Evolutionary conservation across 2,888 invertebrate genomes (phyloP), one percentile per base, ranked within the genome.

Genomic region (Ditula angustiorana): DNA sequence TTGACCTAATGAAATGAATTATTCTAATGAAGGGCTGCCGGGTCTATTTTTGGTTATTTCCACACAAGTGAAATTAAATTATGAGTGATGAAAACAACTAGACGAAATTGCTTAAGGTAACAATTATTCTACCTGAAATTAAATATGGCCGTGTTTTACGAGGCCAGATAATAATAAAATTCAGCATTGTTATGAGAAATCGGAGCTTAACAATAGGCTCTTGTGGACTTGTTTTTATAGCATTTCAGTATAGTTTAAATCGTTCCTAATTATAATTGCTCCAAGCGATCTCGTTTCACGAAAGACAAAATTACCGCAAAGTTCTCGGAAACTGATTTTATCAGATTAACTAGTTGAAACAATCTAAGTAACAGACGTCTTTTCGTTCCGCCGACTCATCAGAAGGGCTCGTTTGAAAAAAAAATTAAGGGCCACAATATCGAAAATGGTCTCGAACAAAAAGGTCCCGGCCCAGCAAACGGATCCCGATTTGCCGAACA

Each of bases 1-100:
- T 75, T 71, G 75, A 79, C 76, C 78, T 86, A 86, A 88, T 86
- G 81, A 84, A 88, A 86, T 87, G 80, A 86, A 87, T 88, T 86
- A 87, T 88, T 87, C 82, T 87, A 87, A 87, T 86, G 83, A 86
- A 83, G 77, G 80, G 80, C 74, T 76, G 73, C 52, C 61, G 68
- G 56, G 56, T 56, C 49, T 61, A 53, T 63, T 61, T 58, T 67
- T 65, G 49, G 46, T 64, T 65, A 44, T 49, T 46, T 33, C 19
- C 5, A 52, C 35, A 19, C 11, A 44, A 44, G 26, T 19, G 11
- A 56, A 56, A 44, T 30, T 52, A 33, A 52, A 41, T 41, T 41
- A 19, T 19, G 19, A 50, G n/a, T 21, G 28, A 19, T 28, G n/a
- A 50, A 30, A 46, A n/a, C 46, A 19, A 41, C 41, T 19, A 2